Evolutionary conservation across 1,140 invertebrate genomes (phyloP), one percentile per base, ranked within the genome.

Genomic region (Nasonia longicornis): DNA sequence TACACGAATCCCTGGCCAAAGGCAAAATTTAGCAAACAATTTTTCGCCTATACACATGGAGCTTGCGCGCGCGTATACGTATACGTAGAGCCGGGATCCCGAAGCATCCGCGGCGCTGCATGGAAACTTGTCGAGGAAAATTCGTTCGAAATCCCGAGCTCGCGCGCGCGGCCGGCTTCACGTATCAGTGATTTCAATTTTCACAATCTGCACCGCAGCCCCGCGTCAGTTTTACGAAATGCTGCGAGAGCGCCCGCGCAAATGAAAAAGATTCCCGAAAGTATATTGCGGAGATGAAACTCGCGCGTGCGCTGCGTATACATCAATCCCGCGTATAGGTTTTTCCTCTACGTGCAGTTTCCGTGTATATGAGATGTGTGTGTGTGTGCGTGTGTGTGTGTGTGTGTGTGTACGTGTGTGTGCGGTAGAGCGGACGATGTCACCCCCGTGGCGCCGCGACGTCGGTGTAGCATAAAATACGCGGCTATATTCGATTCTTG

Each of bases 201-300:
- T 31, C 35, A 71, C 69, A 38, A 71, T 31, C 67, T 31, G 29
- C 67, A n/a, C 64, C 11, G 64, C 66, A n/a, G 20, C 52, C 3
- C 7, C 2, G 11, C 66, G 66, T 29, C 66, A 67, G 26, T 67
- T 67, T 67, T 67, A 16, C 66, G 26, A 16, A 67, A 67, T 67
- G 26, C 29, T 12, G 8, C 14, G 35, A 4, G 38, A 42, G 38
- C 8, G 26, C 16, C 10, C 29, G 69, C 35, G 31, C 69, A 31
- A 71, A 71, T 71, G 69, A 38, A 31, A 38, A 42, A 71, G 69
- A 71, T 71, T 38, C 69, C 14, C 31, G 31, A 71, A 38, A 71
- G 31, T 38, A 38, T 67, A 67, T 67, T 67, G 31, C 29, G 35
- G 31, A 42, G 69, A 38, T 71, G 69, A 38, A 58, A 38, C 14